A percentile compares a stretch with the other conserved stretches of the same genome.
phyloP scores from a whole-genome alignment of 2,797 vertebrate species.

The Dermochelys coriacea region DNA sequence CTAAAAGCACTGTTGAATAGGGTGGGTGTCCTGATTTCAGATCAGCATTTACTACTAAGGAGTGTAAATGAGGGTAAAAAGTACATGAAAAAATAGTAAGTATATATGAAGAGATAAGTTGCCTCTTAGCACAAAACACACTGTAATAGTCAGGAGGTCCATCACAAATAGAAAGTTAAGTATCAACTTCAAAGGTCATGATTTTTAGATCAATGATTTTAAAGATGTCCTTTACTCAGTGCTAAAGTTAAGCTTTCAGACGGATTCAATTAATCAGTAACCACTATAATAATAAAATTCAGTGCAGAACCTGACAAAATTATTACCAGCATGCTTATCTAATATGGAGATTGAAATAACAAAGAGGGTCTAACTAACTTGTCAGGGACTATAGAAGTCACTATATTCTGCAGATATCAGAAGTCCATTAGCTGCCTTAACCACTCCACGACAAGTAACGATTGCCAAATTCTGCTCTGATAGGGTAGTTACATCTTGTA shows the following conservation, averaged over 20 bases:
- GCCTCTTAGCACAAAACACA: not conserved
- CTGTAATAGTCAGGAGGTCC: not conserved
- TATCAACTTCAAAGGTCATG: not conserved
- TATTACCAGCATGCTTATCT: not conserved
- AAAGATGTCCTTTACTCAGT: not conserved
- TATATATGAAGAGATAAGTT: not conserved
- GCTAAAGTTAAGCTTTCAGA: not conserved
- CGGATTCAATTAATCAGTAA: not conserved
- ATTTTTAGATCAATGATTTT: not conserved
- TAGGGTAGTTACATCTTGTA: not conserved
- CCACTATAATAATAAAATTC: not conserved
- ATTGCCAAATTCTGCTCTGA: not conserved
- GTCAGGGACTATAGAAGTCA: not conserved
- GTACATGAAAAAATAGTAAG: not conserved
- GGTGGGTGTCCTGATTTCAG: not conserved
- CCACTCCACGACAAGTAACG: not conserved
- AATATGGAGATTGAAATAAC: not conserved
- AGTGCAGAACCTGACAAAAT: not conserved
- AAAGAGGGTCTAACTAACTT: not conserved
- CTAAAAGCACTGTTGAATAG: conserved; percentile 2
- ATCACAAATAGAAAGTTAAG: not conserved
- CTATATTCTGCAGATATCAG: not conserved
- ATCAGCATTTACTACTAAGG: not conserved
- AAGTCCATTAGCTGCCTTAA: not conserved
- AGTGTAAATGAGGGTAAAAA: conserved; percentile 2